These are phyloP conservation scores for Heterodera filipjevi DNA, from an alignment of 2,888 invertebrate species.

Conservation along the genomic window DNA sequence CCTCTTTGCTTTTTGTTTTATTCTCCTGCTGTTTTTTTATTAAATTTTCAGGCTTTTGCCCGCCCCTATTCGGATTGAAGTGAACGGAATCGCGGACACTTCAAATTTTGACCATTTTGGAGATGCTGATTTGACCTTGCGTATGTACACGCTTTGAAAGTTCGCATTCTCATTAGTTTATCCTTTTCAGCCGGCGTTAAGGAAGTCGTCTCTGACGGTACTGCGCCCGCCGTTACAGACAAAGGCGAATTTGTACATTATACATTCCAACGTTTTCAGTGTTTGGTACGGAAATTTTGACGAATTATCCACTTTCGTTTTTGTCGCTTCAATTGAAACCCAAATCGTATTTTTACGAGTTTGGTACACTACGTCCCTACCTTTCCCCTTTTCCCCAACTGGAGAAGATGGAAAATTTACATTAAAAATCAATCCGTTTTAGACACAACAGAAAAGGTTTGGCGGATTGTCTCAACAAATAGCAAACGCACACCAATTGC, in stretches of 20 bases:
- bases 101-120: slow-evolving; percentile 99
- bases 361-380: too few species aligned
- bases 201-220: slow-evolving; percentile 25
- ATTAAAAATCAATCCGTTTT: too few species aligned
- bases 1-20: slow-evolving; percentile 2
- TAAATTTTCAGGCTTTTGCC: slow-evolving; percentile 73
- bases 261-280: slow-evolving; percentile 98
- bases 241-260: slow-evolving; percentile 98
- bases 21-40: background rate
- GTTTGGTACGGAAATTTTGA: slow-evolving; percentile 64
- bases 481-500: background rate
- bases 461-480: background rate
- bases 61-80: slow-evolving; percentile 94
- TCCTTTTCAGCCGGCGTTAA: slow-evolving; percentile 41
- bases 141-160: slow-evolving; percentile 73
- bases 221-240: slow-evolving; percentile 30
- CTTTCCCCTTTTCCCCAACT: too few species aligned
- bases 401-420: too few species aligned
- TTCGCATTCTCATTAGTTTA: background rate
- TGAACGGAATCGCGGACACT: slow-evolving; percentile 97
- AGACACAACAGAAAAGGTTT: slow-evolving; percentile 73
- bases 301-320: background rate
- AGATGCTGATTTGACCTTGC: slow-evolving; percentile 95
- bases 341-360: too few species aligned
- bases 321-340: too few species aligned